Conservation (phyloP, 2,888 invertebrate genomes). For the Drosophila ustulata region DNA sequence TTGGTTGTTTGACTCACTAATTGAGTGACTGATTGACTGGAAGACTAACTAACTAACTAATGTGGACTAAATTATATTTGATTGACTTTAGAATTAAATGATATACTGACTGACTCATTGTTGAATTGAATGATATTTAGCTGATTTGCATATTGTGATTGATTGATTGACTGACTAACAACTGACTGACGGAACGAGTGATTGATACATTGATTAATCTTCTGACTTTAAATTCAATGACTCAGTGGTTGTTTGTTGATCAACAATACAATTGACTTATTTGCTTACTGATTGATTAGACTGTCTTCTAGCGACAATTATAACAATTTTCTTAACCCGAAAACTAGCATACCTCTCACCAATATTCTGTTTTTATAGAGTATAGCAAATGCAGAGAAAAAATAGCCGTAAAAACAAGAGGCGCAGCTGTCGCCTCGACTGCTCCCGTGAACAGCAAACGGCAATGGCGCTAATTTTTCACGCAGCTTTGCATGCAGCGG, state of each 20-base stretch:
- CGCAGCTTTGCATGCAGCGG: constrained; percentile 64
- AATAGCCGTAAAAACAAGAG: constrained; percentile 29
- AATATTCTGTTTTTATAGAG: neutral
- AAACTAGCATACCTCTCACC: neutral
- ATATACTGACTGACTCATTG: neutral
- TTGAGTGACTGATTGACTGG: neutral
- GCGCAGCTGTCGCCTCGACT: constrained; percentile 23
- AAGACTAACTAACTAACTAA: too few species aligned
- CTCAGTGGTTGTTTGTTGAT: too few species aligned
- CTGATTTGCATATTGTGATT: too few species aligned
- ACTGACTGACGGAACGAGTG: too few species aligned
- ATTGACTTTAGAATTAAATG: too few species aligned
- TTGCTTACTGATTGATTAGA: too few species aligned
- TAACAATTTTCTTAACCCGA: neutral
- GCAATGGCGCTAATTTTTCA: constrained; percentile 70
- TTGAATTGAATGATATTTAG: too few species aligned
- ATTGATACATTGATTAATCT: neutral
- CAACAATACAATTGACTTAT: too few species aligned
- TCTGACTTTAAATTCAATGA: too few species aligned
- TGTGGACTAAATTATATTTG: too few species aligned
- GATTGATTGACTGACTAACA: too few species aligned
- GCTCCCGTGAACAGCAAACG: constrained; percentile 40
- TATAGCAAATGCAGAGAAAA: constrained; percentile 6
- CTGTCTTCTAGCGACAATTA: too few species aligned
- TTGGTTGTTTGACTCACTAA: neutral